These are phyloP conservation scores for Clostera curtula DNA, from an alignment of 2,888 invertebrate genomes.

Conservation along the genomic window DNA sequence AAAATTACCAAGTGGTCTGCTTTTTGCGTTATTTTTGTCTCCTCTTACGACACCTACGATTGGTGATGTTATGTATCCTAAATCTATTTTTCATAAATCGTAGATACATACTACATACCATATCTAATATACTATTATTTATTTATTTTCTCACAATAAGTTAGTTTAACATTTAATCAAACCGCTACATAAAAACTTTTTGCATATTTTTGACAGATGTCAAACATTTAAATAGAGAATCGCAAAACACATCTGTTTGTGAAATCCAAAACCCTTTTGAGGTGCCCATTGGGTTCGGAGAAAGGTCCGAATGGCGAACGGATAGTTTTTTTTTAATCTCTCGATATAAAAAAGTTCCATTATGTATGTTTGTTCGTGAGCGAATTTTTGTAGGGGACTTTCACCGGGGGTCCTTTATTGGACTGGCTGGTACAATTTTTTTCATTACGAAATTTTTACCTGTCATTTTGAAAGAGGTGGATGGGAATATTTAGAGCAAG, in stretches of 20 bases:
- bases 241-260: constrained; percentile 51
- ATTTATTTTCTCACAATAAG: too few relatives aligned
- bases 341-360: constrained; percentile 37
- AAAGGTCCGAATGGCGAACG: constrained; percentile 47
- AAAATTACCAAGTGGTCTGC: too few relatives aligned
- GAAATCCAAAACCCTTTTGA: constrained; percentile 70
- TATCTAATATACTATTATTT: too few relatives aligned
- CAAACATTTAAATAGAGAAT: constrained; percentile 1
- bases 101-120: too few relatives aligned
- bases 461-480: constrained; percentile 36
- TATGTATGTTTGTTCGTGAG: constrained; percentile 41
- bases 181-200: constrained; percentile 19
- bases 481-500: constrained; percentile 41
- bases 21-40: too few relatives aligned
- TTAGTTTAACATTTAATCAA: constrained; percentile 17
- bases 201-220: constrained; percentile 2
- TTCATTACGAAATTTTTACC: constrained; percentile 28
- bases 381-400: constrained; percentile 57
- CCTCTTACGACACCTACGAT: too few relatives aligned
- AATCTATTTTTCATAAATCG: too few relatives aligned
- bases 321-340: constrained; percentile 40
- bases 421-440: constrained; percentile 29
- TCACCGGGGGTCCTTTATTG: constrained; percentile 40
- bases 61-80: too few relatives aligned
- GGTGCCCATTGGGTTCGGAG: constrained; percentile 26